phyloP scores from a whole-genome alignment of 2,797 vertebrate species.

The Fratercula arctica region DNA sequence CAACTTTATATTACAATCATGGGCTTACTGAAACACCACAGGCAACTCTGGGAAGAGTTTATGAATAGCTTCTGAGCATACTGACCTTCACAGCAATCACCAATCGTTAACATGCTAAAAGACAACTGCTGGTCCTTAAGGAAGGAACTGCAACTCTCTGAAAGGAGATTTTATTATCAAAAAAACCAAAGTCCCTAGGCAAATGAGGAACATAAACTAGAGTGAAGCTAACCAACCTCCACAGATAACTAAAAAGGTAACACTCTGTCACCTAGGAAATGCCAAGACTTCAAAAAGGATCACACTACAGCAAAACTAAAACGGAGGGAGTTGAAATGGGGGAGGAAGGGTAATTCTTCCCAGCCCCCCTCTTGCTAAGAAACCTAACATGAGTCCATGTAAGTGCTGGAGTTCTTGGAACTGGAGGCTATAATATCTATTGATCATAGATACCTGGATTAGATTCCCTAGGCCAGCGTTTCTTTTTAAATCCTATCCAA shows the following conservation, averaged over 20 bases:
- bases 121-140: background rate
- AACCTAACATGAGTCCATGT: background rate
- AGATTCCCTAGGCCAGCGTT: background rate
- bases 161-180: background rate
- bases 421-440: background rate
- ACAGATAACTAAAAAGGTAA: background rate
- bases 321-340: background rate
- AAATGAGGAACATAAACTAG: background rate
- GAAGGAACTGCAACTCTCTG: background rate
- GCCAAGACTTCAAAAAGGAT: background rate
- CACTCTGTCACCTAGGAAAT: background rate
- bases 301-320: background rate
- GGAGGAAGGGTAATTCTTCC: background rate
- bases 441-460: background rate
- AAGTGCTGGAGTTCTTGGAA: background rate
- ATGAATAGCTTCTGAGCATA: background rate
- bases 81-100: background rate
- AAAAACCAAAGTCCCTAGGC: background rate
- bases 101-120: background rate
- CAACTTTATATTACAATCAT: background rate
- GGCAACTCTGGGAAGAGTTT: background rate
- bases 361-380: background rate
- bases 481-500: background rate
- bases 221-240: background rate
- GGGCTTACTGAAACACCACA: background rate